Percentiles rank a stretch among this genome's conserved stretches.
These are phyloP conservation scores for Aldabrachelys gigantea DNA, from an alignment of 2,113 vertebrate species.

Conservation along the genomic window DNA sequence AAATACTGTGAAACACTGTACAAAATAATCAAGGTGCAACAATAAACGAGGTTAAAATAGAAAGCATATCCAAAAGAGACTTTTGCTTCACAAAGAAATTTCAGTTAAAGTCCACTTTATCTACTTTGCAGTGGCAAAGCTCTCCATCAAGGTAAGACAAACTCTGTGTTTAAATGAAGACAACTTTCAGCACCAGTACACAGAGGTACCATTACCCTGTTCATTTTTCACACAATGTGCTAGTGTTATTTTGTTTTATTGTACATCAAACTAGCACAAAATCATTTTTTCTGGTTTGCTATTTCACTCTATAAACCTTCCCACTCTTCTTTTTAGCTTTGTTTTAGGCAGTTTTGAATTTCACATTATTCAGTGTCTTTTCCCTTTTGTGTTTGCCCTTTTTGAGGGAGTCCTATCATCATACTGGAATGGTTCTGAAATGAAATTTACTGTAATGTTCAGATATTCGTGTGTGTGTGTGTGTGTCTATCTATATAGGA, in stretches of 20 bases:
- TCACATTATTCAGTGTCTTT: slow-evolving; percentile 37
- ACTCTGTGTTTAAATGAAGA: slow-evolving; percentile 71
- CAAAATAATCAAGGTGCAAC: slow-evolving; percentile 60
- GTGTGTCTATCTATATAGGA: no score
- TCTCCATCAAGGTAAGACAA: slow-evolving; percentile 66
- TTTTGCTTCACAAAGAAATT: slow-evolving; percentile 62
- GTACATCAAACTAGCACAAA: slow-evolving; percentile 60
- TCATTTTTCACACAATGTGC: slow-evolving; percentile 63
- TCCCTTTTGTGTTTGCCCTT: slow-evolving; percentile 18
- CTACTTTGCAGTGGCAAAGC: slow-evolving; percentile 61
- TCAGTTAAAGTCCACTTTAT: slow-evolving; percentile 73
- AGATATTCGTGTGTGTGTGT: background rate
- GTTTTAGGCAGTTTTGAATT: slow-evolving; percentile 19
- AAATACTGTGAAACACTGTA: slow-evolving; percentile 29
- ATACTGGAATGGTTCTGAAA: background rate
- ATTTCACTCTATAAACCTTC: slow-evolving; percentile 57
- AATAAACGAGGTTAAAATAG: slow-evolving; percentile 58
- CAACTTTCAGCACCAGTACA: slow-evolving; percentile 58
- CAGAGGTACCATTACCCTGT: slow-evolving; percentile 63
- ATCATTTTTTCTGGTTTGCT: slow-evolving; percentile 60
- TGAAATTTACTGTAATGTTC: background rate
- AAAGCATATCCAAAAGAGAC: slow-evolving; percentile 65
- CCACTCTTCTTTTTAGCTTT: background rate
- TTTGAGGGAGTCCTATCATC: slow-evolving; percentile 29
- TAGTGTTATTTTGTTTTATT: slow-evolving; percentile 66